phyloP scores from a whole-genome alignment of 2,113 vertebrate species.

The Sialia sialis region DNA sequence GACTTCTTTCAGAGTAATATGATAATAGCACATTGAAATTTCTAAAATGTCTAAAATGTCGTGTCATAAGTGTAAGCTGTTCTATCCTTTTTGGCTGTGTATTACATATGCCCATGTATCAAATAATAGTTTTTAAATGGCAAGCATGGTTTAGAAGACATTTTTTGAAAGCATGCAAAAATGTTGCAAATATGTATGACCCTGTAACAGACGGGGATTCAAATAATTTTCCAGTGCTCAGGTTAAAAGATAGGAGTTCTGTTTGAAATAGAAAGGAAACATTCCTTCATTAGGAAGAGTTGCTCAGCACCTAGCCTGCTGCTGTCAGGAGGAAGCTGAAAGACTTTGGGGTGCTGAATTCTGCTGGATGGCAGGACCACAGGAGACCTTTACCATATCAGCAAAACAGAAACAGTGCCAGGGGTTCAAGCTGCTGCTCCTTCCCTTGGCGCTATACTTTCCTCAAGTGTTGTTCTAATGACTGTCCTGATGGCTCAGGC shows the following conservation, averaged over 20 bases:
- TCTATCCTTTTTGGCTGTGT: background rate
- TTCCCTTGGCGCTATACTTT: background rate
- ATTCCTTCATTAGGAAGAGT: background rate
- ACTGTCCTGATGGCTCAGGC: fast-evolving
- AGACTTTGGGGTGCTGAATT: background rate
- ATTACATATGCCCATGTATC: no score
- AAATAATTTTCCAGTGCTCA: background rate
- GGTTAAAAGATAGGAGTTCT: background rate
- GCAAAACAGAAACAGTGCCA: background rate
- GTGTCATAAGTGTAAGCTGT: background rate
- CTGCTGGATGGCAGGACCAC: background rate
- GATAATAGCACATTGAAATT: background rate
- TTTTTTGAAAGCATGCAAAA: background rate
- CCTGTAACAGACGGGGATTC: background rate
- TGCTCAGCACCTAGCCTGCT: background rate
- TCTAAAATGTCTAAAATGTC: background rate
- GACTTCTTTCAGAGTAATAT: background rate
- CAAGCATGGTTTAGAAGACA: background rate
- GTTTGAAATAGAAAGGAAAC: background rate
- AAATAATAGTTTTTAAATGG: background rate
- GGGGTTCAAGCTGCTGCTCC: background rate
- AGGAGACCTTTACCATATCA: background rate
- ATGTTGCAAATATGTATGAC: background rate
- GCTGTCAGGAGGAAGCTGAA: background rate
- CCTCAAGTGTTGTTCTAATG: background rate